Evolutionary conservation across 2,888 invertebrate species (phyloP).

Genomic region (Andrena minutula): DNA sequence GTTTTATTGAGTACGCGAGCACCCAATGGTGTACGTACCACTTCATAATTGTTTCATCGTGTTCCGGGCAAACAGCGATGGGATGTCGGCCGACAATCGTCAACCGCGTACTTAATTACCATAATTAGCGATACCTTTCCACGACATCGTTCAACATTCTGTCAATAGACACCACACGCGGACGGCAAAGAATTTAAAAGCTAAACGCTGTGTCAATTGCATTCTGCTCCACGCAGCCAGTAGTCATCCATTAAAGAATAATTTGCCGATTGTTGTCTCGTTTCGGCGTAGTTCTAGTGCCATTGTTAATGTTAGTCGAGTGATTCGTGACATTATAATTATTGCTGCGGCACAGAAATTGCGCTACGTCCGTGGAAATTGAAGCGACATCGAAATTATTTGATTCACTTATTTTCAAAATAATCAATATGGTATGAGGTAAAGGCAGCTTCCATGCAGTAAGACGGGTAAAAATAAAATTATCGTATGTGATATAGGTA

Average conservation of each 20-base stretch:
- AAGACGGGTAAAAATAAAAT: no score
- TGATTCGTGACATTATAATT: neutral
- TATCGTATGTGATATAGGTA: no score
- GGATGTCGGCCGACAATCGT: slow-evolving; percentile 30
- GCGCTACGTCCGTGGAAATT: no score
- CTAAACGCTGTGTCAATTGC: neutral
- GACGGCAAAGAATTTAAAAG: neutral
- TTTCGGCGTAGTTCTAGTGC: neutral
- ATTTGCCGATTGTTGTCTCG: neutral
- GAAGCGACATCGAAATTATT: no score
- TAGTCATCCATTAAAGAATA: neutral
- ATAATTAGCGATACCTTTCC: slow-evolving; percentile 41
- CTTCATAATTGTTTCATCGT: slow-evolving; percentile 68
- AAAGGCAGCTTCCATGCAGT: no score
- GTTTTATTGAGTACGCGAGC: slow-evolving; percentile 77
- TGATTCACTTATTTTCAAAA: no score
- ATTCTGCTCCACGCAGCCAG: neutral
- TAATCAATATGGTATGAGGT: no score
- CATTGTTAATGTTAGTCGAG: neutral
- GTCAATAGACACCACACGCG: slow-evolving; percentile 5
- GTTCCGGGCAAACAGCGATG: slow-evolving; percentile 53
- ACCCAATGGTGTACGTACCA: slow-evolving; percentile 54
- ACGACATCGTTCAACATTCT: slow-evolving; percentile 34
- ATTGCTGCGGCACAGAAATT: no score
- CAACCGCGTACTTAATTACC: slow-evolving; percentile 40